phyloP scores from a whole-genome alignment of 2,888 invertebrate genomes.

The Latrodectus elegans region DNA sequence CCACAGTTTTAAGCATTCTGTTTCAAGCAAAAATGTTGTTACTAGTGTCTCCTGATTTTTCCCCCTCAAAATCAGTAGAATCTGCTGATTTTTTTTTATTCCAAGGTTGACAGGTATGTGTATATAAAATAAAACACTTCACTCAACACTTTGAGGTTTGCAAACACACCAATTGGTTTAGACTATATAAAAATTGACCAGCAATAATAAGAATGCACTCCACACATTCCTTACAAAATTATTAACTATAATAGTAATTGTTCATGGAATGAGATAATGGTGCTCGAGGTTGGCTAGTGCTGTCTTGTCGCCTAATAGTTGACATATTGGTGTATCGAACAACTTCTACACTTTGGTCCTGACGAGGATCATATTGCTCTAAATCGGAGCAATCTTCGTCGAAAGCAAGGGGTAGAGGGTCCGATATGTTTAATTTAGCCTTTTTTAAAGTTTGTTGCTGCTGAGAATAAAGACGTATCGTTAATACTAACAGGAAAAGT shows the following conservation, averaged over 20 bases:
- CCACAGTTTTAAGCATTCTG: no score
- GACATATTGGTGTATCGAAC: constrained; percentile 67
- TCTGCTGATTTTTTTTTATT: no score
- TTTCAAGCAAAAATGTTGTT: no score
- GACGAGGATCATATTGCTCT: constrained; percentile 64
- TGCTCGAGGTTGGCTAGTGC: constrained; percentile 76
- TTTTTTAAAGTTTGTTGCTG: constrained; percentile 62
- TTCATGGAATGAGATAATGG: constrained; percentile 71
- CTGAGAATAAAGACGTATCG: constrained; percentile 69
- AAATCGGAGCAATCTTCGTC: constrained; percentile 63
- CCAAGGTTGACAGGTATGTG: no score
- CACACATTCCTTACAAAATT: neutral
- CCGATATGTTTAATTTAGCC: constrained; percentile 64
- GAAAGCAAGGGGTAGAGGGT: constrained; percentile 51
- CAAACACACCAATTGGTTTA: constrained; percentile 14
- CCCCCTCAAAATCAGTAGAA: no score
- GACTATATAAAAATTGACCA: constrained; percentile 52
- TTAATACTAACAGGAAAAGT: constrained; percentile 66
- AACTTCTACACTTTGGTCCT: constrained; percentile 66
- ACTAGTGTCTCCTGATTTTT: no score
- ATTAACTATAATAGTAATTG: constrained; percentile 71
- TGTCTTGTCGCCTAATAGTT: constrained; percentile 72
- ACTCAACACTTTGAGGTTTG: neutral
- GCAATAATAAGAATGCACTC: constrained; percentile 27
- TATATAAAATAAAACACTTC: neutral